Base-by-base conservation (phyloP, 2,888 invertebrate species). In the Limnephilus rhombicus region DNA sequence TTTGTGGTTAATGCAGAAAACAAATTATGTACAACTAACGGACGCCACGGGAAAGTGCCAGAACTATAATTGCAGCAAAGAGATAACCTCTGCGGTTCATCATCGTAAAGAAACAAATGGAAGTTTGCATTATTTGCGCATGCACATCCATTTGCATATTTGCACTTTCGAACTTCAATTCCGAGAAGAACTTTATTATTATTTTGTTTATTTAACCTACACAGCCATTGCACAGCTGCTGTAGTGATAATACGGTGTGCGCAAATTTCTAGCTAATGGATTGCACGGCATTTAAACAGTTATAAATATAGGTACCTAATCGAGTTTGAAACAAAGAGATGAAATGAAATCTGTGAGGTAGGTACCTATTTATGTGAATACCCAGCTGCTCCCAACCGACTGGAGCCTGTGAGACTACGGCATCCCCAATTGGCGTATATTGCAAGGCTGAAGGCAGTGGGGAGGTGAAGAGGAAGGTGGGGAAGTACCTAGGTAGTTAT, bases 1-100 rank as follows among this genome's bases (percentile, higher is more conserved):
- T 34, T 89, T 80, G 88, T 80, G 68, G 88, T 80, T 89, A 80
- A 80, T 80, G 34, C 68, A 89, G 88, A 34, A 31, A 45, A 29
- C 45, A 86, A 86, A 86, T 86, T 86, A 68, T 68, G 68, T 68
- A 86, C 24, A 86, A 31, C 86, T 86, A 86, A 86, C n/a, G 86
- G 49, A n/a, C 15, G 86, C 29, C 45, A 86, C 31, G 29, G 53
- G 86, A 85, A 37, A 41, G 85, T 85, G 85, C 41, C 41, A 85
- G 68, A 86, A 29, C 86, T 41, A 86, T 49, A 41, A 86, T 86
- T 45, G 45, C 49, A 29, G 24, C 68, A 24, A 7, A n/a, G 24
- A 68, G 68, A 68, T 68, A n/a, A 68, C 68, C 68, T 68, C 68
- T n/a, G 9, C 24, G 68, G 68, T 24, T 68, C 68, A 68, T 68